Evolutionary conservation across 2,797 vertebrate genomes (phyloP).

Genomic region (Gallinago nigripennis): DNA sequence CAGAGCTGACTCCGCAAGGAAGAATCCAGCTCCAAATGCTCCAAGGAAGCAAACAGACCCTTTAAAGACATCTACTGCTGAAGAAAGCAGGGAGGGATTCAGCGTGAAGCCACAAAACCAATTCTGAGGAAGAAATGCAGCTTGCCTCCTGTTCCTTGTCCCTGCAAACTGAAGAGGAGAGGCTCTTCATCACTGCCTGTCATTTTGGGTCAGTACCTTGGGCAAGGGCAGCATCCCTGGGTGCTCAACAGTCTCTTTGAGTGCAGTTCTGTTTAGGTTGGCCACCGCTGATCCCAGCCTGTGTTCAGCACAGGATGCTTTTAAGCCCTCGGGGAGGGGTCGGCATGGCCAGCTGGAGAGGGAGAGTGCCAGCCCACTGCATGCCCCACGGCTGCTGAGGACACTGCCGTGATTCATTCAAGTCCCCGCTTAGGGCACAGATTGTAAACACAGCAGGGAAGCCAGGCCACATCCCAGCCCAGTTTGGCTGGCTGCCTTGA

Average conservation of each 20-base stretch:
- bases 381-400: not conserved
- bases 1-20: not conserved
- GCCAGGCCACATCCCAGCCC: not conserved
- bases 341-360: accelerated
- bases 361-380: not conserved
- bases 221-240: not conserved
- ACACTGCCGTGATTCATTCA: not conserved
- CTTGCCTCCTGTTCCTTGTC: not conserved
- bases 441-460: not conserved
- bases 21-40: not conserved
- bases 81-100: not conserved
- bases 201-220: not conserved
- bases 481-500: not conserved
- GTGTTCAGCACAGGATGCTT: not conserved
- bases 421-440: not conserved
- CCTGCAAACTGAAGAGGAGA: not conserved
- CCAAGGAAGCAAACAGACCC: not conserved
- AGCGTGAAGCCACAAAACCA: not conserved
- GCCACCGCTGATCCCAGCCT: not conserved
- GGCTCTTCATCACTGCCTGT: not conserved
- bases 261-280: not conserved
- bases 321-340: not conserved
- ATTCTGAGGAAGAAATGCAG: not conserved
- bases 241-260: not conserved
- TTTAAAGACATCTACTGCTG: not conserved